Base-by-base conservation (phyloP, 2,888 invertebrate species). In the Heliconius sara region DNA sequence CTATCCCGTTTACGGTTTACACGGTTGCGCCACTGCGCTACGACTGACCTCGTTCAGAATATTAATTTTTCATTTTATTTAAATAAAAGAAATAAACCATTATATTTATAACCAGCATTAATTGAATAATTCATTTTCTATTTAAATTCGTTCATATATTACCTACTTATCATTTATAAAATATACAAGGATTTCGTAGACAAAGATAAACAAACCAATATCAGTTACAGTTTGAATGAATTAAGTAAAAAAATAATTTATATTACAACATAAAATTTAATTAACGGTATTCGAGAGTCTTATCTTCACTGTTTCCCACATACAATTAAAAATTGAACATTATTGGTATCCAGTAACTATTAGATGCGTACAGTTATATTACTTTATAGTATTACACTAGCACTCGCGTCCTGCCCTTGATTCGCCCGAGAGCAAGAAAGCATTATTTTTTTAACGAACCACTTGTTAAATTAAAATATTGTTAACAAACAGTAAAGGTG, bases 191-290 rank as follows among this genome's bases (percentile, higher is more conserved):
- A n/a, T 70, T 70, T 47, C 0, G n/a, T 57, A 39, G n/a, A 60
- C n/a, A 73, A 73, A 34, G 60, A 73, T 73, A 73, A 39, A 73
- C 57, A 73, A 34, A 73, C 25, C n/a, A 60, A 60, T 34, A 60
- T 73, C 34, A 73, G 73, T 47, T 67, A 76, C 67, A 27, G 52
- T 34, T 76, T 4, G 16, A 67, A 30, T 39, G 30, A 47, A 70
- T 70, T 25, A 47, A 70, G 13, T 76, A 30, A 75, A 30, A 68
- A 25, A 22, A 25, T 74, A 27, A 43, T 74, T 74, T 68, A 67
- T 30, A 63, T 75, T 67, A 13, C 66, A 22, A 43, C 68, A 60
- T 79, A 79, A 73, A 73, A 63, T 43, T 63, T 74, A 74, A 79
- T 79, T 60, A 79, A 74, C 60, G 25, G 25, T 30, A 68, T 13